Evolutionary conservation across 1,140 invertebrate genomes (phyloP), one percentile per base, ranked within the genome.

Genomic region (Aphaenogaster ashmeadi): DNA sequence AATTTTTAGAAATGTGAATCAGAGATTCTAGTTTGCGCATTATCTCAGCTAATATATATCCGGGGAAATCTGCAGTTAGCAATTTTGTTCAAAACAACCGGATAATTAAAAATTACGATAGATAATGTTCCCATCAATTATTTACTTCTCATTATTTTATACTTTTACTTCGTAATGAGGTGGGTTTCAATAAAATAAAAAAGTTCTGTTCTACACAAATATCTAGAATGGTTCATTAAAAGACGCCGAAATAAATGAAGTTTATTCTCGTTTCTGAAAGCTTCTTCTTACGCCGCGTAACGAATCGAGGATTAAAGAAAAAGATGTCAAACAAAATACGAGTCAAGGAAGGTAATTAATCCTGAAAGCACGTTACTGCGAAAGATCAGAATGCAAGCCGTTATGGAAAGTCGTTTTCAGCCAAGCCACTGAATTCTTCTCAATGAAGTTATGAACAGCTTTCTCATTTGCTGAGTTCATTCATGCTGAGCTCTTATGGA

Each of bases 321-420:
- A 58, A 74, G 27, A 74, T 74, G 60, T 27, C 38, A 58, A 69
- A 58, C 11, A 44, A 71, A 71, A 81, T 81, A 58, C 38, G 27
- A 83, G 44, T 83, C 38, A n/a, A 58, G 41, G n/a, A 47, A 47
- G 41, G 3, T 83, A 83, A 83, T 83, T 60, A 74, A 54, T 52
- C 27, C 11, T 44, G 27, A 44, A 83, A 60, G 18, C 18, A 83
- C 54, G 27, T 74, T 83, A 60, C 36, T 11, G 21, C 27, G 13
- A 18, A 21, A 58, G 38, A 60, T 81, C 67, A 47, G 41, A 74
- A 54, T 67, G 47, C 62, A 21, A 83, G 38, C 21, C 5, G 36
- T 8, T n/a, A 80, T 69, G n/a, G 9, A 81, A 74, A 83, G 41
- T 41, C 13, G 52, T 18, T 47, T 60, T 15, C 27, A 83, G 21